Base-by-base conservation (phyloP, 2,797 vertebrate genomes). In the Mus spretus region DNA sequence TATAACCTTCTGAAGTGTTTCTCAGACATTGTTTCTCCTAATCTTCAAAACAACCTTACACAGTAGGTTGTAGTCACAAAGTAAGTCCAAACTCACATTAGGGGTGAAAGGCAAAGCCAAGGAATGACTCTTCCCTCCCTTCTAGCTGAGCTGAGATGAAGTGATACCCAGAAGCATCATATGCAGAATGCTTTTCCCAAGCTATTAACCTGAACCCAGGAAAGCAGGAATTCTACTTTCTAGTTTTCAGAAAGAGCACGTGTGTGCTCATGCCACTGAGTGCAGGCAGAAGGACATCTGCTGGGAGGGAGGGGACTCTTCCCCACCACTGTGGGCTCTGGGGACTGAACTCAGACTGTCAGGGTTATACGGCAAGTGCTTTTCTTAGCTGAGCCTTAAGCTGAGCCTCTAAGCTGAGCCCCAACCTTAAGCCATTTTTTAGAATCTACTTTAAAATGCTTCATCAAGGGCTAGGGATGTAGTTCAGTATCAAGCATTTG, bases 391-490 rank as follows among this genome's bases (percentile, higher is more conserved):
- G 65, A 70, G 67, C 28, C 31, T 50, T 84, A 28, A 7, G 44
- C 44, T 47, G 44, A 47, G 44, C 44, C 44, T 47, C 47, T 47
- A 47, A 70, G 65, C 47, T 53, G 65, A 70, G 67, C 19, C 31
- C 47, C 65, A 87, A 67, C 50, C 34, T 11, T 28, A 26, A 13
- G 55, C 47, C 31, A 79, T 78, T 92, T 96, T 92, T 96, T 74
- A 83, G 53, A 91, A 75, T 92, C 82, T 92, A 87, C 53, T 92
- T 95, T 74, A 96, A 97, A 95, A 86, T 93, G 89, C 31, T 22
- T 65, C 57, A 53, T n/a, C 37, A 91, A 89, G 34, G 74, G 22
- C 12, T 50, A 24, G 40, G 13, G 31, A 63, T n/a, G 19, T 9
- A 89, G 87, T 19, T 89, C 10, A 61, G 87, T n/a, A 19, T 47